Base-by-base conservation (phyloP, 2,113 vertebrate genomes). In the Calypte anna region DNA sequence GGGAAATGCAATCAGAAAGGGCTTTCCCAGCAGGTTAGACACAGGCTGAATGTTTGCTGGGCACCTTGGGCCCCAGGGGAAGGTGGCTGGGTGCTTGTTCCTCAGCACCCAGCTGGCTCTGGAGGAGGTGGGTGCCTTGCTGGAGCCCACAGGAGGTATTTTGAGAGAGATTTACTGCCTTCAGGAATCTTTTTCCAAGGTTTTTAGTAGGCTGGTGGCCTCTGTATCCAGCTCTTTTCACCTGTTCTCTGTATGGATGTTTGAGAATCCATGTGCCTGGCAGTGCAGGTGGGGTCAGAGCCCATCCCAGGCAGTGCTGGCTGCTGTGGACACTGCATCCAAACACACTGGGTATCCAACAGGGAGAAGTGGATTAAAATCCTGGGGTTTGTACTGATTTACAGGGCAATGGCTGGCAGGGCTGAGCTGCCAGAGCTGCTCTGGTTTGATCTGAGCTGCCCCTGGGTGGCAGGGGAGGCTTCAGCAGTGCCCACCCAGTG, bases 221-320 rank as follows among this genome's bases (percentile, higher is more conserved):
- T 38, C 14, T 82, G 28, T 51, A 38, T 19, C 38, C 17, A 0
- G 3, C 4, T 43, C 8, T 33, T 43, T 74, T 46, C 9, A 54
- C 7, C 66, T 72, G 0, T 25, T 21, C 33, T 87, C 36, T 0
- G 0, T 17, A 40, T 0, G 2, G 78, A 43, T 78, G 53, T 33
- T 44, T 0, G 0, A 66, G 36, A 78, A 14, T 24, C 48, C 3
- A 0, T 36, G 70, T 63, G 48, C n/a, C 36, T 14, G 38, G 31
- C 6, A 3, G 22, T 12, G 25, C 53, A 75, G 62, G 14, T 36
- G 31, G 40, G 36, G 21, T 36, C 20, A 31, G n/a, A 70, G 61
- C 36, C n/a, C 9, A 5, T 58, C 50, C 27, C 46, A 14, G 61
- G 66, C 38, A 30, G 16, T 24, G n/a, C 63, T 77, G 2, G 6